A percentile compares a stretch with the other conserved stretches of the same genome.
Conservation (phyloP, 2,797 vertebrate genomes). For the Apogon hyalosoma region DNA sequence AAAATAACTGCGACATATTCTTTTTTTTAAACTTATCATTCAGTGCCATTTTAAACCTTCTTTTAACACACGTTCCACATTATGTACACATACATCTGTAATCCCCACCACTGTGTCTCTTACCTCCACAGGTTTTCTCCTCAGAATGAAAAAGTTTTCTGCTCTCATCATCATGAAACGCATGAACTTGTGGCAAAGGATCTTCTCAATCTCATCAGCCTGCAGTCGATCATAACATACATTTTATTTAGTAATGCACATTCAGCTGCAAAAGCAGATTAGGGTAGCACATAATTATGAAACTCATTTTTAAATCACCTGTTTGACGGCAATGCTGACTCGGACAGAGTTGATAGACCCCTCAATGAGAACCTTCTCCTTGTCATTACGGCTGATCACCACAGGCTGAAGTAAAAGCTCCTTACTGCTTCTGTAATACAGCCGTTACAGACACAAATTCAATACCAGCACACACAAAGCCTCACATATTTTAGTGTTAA, state of each 20-base stretch:
- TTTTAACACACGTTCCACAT: too few relatives aligned
- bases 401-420: slow-evolving; percentile 96
- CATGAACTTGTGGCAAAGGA: slow-evolving; percentile 98
- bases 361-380: slow-evolving; percentile 97
- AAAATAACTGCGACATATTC: too few relatives aligned
- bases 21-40: too few relatives aligned
- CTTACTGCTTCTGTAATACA: slow-evolving; percentile 92
- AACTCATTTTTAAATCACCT: slow-evolving; percentile 80
- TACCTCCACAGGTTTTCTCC: slow-evolving; percentile 96
- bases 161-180: slow-evolving; percentile 99
- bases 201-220: slow-evolving; percentile 99
- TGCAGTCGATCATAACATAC: slow-evolving; percentile 48
- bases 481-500: too few relatives aligned
- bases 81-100: too few relatives aligned
- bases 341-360: slow-evolving; percentile 98
- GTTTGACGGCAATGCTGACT: slow-evolving; percentile 98
- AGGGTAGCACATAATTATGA: neutral
- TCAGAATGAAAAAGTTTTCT: slow-evolving; percentile 97
- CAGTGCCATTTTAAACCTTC: too few relatives aligned
- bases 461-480: too few relatives aligned
- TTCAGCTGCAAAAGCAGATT: neutral
- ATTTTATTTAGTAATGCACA: too few relatives aligned
- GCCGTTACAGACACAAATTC: too few relatives aligned
- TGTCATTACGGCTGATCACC: slow-evolving; percentile 97
- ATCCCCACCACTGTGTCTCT: neutral